Evolutionary conservation across 53 echinoderm and acorn worm species (phyloP).

Genomic region (Mesocentrotus franciscanus): DNA sequence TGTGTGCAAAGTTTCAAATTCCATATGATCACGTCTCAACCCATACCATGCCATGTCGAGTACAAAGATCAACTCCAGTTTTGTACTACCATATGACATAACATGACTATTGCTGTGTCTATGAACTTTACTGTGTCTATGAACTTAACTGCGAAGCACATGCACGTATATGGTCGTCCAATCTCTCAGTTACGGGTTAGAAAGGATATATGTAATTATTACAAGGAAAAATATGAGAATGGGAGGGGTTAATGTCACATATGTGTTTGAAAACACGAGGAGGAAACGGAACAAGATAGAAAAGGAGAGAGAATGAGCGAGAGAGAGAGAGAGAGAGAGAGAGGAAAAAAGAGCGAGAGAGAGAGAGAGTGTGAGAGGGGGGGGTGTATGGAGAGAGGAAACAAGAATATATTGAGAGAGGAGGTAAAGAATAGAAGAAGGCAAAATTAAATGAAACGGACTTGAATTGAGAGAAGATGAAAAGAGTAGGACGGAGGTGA

Average conservation of each 20-base stretch:
- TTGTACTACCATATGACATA: background rate
- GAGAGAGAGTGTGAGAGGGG: background rate
- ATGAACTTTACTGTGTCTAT: background rate
- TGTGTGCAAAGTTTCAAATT: background rate
- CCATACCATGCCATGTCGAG: too few relatives aligned
- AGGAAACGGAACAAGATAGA: background rate
- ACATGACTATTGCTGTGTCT: background rate
- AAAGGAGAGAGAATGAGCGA: background rate
- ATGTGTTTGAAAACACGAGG: conserved; percentile 14
- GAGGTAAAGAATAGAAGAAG: background rate
- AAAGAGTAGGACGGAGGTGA: background rate
- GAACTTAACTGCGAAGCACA: background rate
- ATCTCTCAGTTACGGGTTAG: background rate
- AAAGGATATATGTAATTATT: conserved; percentile 12
- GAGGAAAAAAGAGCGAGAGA: background rate
- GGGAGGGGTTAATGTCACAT: background rate
- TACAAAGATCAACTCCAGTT: background rate
- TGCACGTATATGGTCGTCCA: background rate
- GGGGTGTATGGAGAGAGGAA: background rate
- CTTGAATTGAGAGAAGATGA: background rate
- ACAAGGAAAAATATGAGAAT: background rate
- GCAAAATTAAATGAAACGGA: background rate
- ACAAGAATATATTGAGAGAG: background rate
- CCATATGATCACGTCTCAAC: background rate
- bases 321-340: background rate